A percentile compares a stretch with the other conserved stretches of the same genome.
Conservation (phyloP, 2,888 invertebrate species). For the Synergus umbraculus region DNA sequence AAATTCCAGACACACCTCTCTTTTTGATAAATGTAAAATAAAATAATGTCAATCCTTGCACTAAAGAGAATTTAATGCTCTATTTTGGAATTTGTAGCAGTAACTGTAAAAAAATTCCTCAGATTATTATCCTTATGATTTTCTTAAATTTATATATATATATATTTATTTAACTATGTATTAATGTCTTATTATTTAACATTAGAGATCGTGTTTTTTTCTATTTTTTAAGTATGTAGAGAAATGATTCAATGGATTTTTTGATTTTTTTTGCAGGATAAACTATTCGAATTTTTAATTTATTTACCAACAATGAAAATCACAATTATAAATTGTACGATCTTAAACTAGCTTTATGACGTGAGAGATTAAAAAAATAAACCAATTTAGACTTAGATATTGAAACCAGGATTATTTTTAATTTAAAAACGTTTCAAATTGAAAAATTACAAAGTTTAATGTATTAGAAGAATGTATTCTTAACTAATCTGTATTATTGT, state of each 20-base stretch:
- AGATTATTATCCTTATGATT: background rate
- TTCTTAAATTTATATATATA: background rate
- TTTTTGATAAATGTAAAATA: background rate
- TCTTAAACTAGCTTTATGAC: too few species aligned
- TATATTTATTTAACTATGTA: background rate
- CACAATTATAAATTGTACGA: too few species aligned
- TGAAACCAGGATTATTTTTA: background rate
- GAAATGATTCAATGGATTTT: background rate
- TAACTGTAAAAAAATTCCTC: slow-evolving; percentile 6
- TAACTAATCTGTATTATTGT: background rate
- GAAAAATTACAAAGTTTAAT: background rate
- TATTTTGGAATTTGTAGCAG: background rate
- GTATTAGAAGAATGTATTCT: background rate
- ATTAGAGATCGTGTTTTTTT: background rate
- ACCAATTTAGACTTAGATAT: too few species aligned
- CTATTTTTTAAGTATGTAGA: background rate
- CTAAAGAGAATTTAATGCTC: background rate
- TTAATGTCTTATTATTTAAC: background rate
- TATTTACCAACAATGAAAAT: too few species aligned
- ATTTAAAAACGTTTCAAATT: background rate
- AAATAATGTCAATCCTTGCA: background rate
- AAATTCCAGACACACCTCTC: slow-evolving; percentile 33
- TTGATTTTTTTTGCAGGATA: too few species aligned
- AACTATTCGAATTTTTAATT: too few species aligned
- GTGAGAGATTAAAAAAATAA: too few species aligned